Percentiles rank a stretch among this genome's conserved stretches.
Conservation (phyloP, 2,113 vertebrate genomes). For the Riparia riparia region DNA sequence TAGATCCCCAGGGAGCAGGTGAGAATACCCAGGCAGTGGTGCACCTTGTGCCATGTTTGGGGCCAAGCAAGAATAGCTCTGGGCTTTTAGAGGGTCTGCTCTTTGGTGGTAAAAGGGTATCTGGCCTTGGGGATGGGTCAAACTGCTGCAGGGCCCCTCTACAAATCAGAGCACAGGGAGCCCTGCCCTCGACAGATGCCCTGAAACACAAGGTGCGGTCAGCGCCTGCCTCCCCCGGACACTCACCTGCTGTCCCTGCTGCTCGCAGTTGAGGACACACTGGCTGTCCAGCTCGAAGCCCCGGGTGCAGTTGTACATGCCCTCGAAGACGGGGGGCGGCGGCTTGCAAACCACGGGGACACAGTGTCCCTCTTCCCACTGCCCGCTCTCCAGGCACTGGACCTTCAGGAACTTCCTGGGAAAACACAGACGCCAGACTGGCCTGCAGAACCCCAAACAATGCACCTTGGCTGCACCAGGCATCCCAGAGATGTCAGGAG, state of each 20-base stretch:
- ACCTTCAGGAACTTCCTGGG: conserved; percentile 89
- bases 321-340: conserved; percentile 85
- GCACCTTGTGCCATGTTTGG: fast-evolving
- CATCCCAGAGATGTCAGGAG: neutral
- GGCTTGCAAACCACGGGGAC: conserved; percentile 86
- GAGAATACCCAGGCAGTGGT: neutral
- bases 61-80: neutral
- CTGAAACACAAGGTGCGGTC: neutral
- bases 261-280: conserved; percentile 86
- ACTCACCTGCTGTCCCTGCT: conserved; percentile 78
- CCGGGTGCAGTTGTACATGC: conserved; percentile 92
- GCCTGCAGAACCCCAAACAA: neutral
- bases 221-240: neutral
- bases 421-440: neutral
- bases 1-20: neutral
- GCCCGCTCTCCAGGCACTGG: conserved; percentile 87
- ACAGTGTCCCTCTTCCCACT: conserved; percentile 87
- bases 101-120: neutral
- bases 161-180: neutral
- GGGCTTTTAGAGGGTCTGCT: neutral
- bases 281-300: conserved; percentile 84
- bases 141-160: fast-evolving
- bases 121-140: neutral
- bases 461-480: neutral
- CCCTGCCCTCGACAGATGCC: neutral